Evolutionary conservation across 1,140 invertebrate species (phyloP).

Genomic region (Augochlora pura): DNA sequence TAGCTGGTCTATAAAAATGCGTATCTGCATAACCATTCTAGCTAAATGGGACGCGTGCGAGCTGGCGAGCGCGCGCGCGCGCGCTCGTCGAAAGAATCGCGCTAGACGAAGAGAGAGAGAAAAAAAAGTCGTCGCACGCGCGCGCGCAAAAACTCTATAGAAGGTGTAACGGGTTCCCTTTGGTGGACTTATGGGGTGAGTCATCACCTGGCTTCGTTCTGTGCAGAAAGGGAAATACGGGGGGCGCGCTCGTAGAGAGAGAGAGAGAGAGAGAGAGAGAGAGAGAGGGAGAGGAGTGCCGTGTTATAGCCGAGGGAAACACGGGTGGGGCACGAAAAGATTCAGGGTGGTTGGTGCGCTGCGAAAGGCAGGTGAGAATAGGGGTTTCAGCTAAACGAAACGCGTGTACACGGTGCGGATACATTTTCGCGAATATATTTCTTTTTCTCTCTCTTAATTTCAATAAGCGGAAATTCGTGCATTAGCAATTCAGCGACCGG

Average conservation of each 20-base stretch:
- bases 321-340: constrained; percentile 50
- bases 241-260: constrained; percentile 7
- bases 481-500: too few relatives aligned
- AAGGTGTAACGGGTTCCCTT: constrained; percentile 46
- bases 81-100: constrained; percentile 6
- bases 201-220: constrained; percentile 78
- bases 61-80: constrained; percentile 7
- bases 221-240: constrained; percentile 35
- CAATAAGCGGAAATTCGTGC: too few relatives aligned
- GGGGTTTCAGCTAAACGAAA: constrained; percentile 54
- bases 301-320: constrained; percentile 23
- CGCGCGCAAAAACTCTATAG: constrained; percentile 57
- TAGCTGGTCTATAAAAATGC: too few relatives aligned
- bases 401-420: background rate
- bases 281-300: too few relatives aligned
- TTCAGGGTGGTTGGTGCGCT: constrained; percentile 61
- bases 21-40: too few relatives aligned
- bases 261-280: too few relatives aligned
- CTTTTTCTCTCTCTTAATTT: background rate
- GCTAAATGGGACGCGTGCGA: background rate
- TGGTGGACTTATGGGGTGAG: constrained; percentile 69
- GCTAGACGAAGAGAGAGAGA: background rate
- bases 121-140: constrained; percentile 45
- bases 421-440: constrained; percentile 1
- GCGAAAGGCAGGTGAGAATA: constrained; percentile 74